A percentile compares a stretch with the other conserved stretches of the same genome.
These are phyloP conservation scores for Chaetodon trifasciatus DNA, from an alignment of 2,797 vertebrate genomes.

Conservation along the genomic window DNA sequence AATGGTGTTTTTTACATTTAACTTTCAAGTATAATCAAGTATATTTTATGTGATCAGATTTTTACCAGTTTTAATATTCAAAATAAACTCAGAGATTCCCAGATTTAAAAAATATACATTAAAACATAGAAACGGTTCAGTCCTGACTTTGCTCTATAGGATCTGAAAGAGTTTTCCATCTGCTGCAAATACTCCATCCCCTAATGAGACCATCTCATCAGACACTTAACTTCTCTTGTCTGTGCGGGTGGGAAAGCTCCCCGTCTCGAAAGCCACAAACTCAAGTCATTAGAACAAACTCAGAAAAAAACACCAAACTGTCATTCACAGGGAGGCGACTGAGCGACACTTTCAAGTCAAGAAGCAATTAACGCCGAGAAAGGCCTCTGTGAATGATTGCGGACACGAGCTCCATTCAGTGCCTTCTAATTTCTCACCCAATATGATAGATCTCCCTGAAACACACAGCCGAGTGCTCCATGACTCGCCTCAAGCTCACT, in stretches of 20 bases:
- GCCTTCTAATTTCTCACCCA: conserved; percentile 53
- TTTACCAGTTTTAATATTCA: neutral
- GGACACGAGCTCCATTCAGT: conserved; percentile 51
- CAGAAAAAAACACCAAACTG: conserved; percentile 43
- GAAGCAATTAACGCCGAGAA: conserved; percentile 68
- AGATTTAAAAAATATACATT: neutral
- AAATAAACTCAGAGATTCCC: neutral
- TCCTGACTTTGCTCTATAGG: neutral
- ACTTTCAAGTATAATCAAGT: neutral
- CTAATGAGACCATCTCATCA: conserved; percentile 44
- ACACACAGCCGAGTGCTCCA: conserved; percentile 37
- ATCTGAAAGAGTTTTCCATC: conserved; percentile 35
- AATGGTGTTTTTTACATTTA: neutral
- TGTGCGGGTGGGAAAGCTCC: conserved; percentile 36
- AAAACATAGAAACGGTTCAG: neutral
- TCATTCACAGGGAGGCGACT: conserved; percentile 55
- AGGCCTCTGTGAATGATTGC: conserved; percentile 58
- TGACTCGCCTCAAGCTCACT: conserved; percentile 33
- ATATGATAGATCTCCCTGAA: conserved; percentile 44
- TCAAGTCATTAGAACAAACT: conserved; percentile 65
- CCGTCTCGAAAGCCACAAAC: conserved; percentile 36
- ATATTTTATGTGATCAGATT: too few relatives aligned
- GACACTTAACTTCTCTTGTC: conserved; percentile 27
- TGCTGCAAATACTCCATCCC: conserved; percentile 5
- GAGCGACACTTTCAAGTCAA: conserved; percentile 67